Percentiles rank a stretch among this genome's conserved stretches.
phyloP scores from a whole-genome alignment of 2,113 vertebrate species.

The Tragulus kanchil region DNA sequence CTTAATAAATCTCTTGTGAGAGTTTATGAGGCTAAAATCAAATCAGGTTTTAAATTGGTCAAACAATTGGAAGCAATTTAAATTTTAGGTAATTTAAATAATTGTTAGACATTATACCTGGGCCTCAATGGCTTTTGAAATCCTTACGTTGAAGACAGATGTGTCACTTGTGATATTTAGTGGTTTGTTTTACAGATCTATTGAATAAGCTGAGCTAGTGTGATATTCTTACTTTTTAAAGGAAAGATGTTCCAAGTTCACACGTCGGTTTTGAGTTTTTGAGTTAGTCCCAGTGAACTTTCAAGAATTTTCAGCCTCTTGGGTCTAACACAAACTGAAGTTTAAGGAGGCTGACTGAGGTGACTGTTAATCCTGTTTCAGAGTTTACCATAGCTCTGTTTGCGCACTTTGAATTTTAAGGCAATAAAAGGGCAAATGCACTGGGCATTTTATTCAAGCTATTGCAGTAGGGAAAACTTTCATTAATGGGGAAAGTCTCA shows the following conservation, averaged over 20 bases:
- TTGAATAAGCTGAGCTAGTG: neutral
- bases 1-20: neutral
- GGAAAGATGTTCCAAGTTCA: neutral
- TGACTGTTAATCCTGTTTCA: neutral
- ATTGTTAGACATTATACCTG: slow-evolving; percentile 39
- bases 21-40: slow-evolving; percentile 30
- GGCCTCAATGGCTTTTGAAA: neutral
- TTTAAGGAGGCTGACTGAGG: neutral
- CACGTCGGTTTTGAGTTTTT: neutral
- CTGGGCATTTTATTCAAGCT: neutral
- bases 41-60: neutral
- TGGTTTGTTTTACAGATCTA: slow-evolving; percentile 15
- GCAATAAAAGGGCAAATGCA: neutral
- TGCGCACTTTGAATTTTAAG: neutral
- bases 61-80: neutral
- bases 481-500: neutral
- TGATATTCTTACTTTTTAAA: slow-evolving; percentile 34
- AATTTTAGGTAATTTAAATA: neutral
- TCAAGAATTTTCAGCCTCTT: neutral
- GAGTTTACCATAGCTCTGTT: neutral
- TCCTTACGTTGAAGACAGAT: neutral
- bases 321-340: neutral
- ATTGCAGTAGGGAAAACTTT: neutral
- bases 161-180: neutral
- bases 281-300: neutral